Base-by-base conservation (phyloP, 2,888 invertebrate species). In the Apotomis capreana region DNA sequence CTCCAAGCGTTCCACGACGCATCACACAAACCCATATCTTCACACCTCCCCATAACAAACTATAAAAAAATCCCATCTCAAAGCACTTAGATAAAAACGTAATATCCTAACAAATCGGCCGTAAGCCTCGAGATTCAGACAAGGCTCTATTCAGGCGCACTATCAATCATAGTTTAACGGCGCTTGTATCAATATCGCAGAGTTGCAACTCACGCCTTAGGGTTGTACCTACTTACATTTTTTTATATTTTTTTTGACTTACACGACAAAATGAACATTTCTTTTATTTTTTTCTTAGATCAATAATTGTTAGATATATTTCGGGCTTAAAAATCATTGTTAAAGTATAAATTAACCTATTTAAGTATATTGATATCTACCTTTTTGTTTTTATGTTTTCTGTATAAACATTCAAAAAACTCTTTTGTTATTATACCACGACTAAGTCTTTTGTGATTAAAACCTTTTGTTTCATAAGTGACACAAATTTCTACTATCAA, bases 141-240 rank as follows among this genome's bases (percentile, higher is more conserved):
- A 89, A 86, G 84, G 81, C 83, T 83, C 87, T 81, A 86, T 89
- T 90, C 87, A 86, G 76, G 79, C 77, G 80, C 85, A 91, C 91
- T 92, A 92, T 92, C 92, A 90, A 92, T 92, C 92, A 91, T 92
- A 88, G 87, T 90, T 89, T 86, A 86, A 85, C 81, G 83, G 83
- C 86, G 88, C 81, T 87, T 89, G 89, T 87, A 89, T 88, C 89
- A 91, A 91, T 91, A 90, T 86, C 83, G 79, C 79, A 81, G 87
- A 89, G 81, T 84, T 89, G 92, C 92, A 84, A 84, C 83, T 92
- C 92, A 92, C 79, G 78, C 79, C 86, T 76, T 70, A 81, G 83
- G 80, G 82, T 83, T 85, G 86, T 83, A 79, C 81, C 36, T 49
- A 49, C 12, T 9, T 9, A 49, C 0, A 9, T 12, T 10, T 0